Percentiles rank a stretch among this genome's conserved stretches.
Conservation (phyloP, 2,797 vertebrate species). For the Eidolon dupreanum region DNA sequence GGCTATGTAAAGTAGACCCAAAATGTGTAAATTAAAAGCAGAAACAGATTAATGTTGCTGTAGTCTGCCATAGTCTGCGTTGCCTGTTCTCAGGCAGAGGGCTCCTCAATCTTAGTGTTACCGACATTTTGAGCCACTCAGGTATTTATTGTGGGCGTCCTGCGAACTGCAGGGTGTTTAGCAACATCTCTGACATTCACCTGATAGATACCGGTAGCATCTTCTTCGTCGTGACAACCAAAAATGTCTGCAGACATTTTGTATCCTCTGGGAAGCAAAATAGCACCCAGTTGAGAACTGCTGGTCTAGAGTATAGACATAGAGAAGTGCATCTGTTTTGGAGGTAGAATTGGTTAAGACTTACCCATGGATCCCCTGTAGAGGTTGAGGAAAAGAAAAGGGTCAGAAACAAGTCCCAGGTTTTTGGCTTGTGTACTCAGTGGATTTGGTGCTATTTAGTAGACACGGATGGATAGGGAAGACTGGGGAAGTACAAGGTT, state of each 20-base stretch:
- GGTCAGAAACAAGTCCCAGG: neutral
- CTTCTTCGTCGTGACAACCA: neutral
- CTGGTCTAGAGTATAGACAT: neutral
- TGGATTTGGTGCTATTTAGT: neutral
- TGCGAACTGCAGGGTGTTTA: neutral
- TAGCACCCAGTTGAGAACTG: neutral
- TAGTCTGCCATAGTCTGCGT: accelerated
- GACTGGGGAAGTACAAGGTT: accelerated
- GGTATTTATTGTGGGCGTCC: neutral
- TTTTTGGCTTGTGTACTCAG: neutral
- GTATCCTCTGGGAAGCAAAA: neutral
- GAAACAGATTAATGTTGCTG: accelerated
- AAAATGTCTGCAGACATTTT: neutral
- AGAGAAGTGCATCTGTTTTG: neutral
- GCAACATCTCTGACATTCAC: neutral
- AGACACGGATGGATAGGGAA: neutral
- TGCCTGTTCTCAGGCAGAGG: neutral
- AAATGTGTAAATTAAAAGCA: too few relatives aligned
- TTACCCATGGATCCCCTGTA: neutral
- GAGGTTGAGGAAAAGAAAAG: neutral
- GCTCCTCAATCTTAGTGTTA: neutral
- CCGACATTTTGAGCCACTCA: too few relatives aligned
- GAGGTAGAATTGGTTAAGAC: neutral
- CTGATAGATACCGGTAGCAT: neutral
- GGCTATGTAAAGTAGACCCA: neutral